Percentiles rank a stretch among this genome's conserved stretches.
Evolutionary conservation across 2,113 vertebrate genomes (phyloP).

Genomic region (Antigone vipio): DNA sequence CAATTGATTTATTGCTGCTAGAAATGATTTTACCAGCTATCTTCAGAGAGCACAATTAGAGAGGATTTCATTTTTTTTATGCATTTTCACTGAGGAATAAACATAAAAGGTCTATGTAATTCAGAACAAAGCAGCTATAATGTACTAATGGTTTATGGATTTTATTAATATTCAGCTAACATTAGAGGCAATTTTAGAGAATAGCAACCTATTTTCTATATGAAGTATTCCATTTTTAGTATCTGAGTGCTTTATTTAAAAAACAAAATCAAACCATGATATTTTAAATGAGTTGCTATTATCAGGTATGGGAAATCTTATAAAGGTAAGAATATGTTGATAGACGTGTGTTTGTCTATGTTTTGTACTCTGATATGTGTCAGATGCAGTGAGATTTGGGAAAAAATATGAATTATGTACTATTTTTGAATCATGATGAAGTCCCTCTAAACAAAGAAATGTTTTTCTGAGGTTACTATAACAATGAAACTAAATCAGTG

Average conservation of each 20-base stretch:
- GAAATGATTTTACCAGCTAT: conserved; percentile 81
- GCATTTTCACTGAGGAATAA: conserved; percentile 81
- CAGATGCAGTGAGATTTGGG: conserved; percentile 32
- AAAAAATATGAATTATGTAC: conserved; percentile 12
- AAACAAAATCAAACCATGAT: conserved; percentile 38
- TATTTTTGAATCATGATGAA: neutral
- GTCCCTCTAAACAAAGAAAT: conserved; percentile 41
- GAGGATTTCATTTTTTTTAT: conserved; percentile 78
- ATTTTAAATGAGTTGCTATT: conserved; percentile 45
- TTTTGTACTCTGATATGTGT: neutral
- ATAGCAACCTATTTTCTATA: conserved; percentile 71
- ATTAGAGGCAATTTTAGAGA: conserved; percentile 73
- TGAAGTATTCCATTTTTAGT: conserved; percentile 66
- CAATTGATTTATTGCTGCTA: conserved; percentile 85
- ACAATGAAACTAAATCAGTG: neutral
- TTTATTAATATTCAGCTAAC: conserved; percentile 81
- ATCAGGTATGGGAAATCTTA: neutral
- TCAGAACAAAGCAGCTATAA: conserved; percentile 80
- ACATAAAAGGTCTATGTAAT: conserved; percentile 81
- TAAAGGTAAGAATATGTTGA: neutral
- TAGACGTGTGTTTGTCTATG: neutral
- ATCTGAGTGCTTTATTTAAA: conserved; percentile 68
- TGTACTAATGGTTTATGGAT: conserved; percentile 81
- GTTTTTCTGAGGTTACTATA: conserved; percentile 3
- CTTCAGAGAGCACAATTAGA: conserved; percentile 84